Evolutionary conservation across 2,888 invertebrate species (phyloP).

Genomic region (Leptopterna dolabrata): DNA sequence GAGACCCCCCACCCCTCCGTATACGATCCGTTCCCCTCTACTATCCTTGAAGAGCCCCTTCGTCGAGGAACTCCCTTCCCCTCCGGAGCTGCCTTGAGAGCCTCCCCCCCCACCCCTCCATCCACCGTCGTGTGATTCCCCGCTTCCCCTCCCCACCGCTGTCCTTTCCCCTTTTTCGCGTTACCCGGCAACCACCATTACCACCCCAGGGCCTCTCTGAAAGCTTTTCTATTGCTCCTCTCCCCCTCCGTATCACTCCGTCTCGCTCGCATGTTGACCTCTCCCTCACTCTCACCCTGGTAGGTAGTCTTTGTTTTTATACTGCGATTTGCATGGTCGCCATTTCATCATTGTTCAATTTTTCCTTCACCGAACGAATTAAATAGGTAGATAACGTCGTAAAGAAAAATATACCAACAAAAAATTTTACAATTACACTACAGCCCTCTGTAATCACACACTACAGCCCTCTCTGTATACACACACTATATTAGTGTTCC

Average conservation of each 20-base stretch:
- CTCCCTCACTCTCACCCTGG: constrained; percentile 22
- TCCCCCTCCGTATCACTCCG: constrained; percentile 51
- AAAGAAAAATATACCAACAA: neutral
- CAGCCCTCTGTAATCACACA: too few species aligned
- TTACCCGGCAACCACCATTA: constrained; percentile 67
- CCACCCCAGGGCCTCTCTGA: constrained; percentile 60
- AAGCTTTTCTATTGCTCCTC: constrained; percentile 59
- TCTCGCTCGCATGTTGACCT: constrained; percentile 19
- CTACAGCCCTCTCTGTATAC: too few species aligned
- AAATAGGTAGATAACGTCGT: neutral
- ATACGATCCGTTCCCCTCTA: neutral
- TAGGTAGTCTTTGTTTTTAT: constrained; percentile 35
- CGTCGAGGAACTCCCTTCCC: constrained; percentile 62
- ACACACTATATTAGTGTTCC: too few species aligned
- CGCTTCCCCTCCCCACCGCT: neutral
- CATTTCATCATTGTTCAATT: constrained; percentile 56
- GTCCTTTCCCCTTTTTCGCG: constrained; percentile 57
- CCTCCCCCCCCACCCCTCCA: neutral
- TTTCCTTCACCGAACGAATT: neutral
- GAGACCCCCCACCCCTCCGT: neutral
- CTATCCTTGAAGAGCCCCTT: neutral
- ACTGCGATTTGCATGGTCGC: constrained; percentile 38
- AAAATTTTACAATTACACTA: neutral
- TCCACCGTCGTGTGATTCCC: neutral
- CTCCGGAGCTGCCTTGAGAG: constrained; percentile 64